Percentiles rank a stretch among this genome's conserved stretches.
Conservation (phyloP, 1,140 invertebrate species). For the Chlorops oryzae region DNA sequence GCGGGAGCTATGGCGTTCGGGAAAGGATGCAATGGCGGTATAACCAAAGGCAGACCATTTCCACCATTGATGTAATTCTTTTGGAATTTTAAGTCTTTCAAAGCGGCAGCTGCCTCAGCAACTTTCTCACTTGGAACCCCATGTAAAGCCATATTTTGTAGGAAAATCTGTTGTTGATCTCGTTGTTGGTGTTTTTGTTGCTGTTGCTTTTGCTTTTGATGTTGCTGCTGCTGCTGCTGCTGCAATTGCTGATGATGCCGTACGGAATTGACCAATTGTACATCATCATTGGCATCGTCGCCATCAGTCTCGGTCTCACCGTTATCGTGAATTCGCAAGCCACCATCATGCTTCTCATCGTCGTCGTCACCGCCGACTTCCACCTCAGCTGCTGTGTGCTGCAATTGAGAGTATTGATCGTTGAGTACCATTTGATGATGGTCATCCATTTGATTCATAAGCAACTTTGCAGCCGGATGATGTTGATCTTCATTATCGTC, state of each 20-base stretch:
- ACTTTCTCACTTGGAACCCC: no score
- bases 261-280: slow-evolving; percentile 37
- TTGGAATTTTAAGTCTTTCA: no score
- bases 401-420: slow-evolving; percentile 1
- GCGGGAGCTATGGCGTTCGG: slow-evolving; percentile 20
- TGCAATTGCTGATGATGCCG: slow-evolving; percentile 25
- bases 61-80: slow-evolving; percentile 4
- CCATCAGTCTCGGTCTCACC: slow-evolving; percentile 7
- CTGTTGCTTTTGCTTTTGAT: slow-evolving; percentile 28
- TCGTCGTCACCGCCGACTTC: no score
- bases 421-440: slow-evolving; percentile 7
- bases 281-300: slow-evolving; percentile 23
- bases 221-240: slow-evolving; percentile 27
- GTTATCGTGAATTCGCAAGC: background rate
- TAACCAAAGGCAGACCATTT: slow-evolving; percentile 6
- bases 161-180: background rate
- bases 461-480: slow-evolving; percentile 15
- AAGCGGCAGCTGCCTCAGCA: no score
- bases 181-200: slow-evolving; percentile 4
- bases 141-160: no score
- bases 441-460: slow-evolving; percentile 10
- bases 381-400: no score
- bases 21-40: slow-evolving; percentile 34
- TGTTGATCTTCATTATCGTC: slow-evolving; percentile 22
- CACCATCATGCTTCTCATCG: no score